Percentiles rank a stretch among this genome's conserved stretches.
These are phyloP conservation scores for Ambastaia sidthimunki DNA, from an alignment of 2,797 vertebrate genomes.

Conservation along the genomic window DNA sequence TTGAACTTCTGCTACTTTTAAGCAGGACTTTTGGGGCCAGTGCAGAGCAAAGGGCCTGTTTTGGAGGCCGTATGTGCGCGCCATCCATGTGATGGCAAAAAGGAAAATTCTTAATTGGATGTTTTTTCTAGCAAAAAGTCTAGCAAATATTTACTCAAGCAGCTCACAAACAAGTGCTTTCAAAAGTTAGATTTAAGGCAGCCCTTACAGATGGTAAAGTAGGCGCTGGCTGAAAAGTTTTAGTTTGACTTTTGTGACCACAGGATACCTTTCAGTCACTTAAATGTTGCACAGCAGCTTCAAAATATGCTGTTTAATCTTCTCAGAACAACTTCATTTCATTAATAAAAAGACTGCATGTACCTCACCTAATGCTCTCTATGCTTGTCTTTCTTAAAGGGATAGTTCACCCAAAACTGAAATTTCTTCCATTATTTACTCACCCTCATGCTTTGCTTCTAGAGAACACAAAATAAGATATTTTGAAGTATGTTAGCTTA, in stretches of 20 bases:
- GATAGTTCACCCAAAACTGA: too few species aligned
- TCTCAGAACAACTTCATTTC: neutral
- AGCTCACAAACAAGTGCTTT: conserved; percentile 48
- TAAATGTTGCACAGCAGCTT: conserved; percentile 54
- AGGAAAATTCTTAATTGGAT: conserved; percentile 51
- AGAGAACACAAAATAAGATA: too few species aligned
- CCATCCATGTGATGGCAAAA: conserved; percentile 40
- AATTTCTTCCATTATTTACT: too few species aligned
- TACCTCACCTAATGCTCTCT: conserved; percentile 5
- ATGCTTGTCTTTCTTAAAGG: conserved; percentile 2
- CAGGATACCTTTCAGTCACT: conserved; percentile 41
- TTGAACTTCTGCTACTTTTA: conserved; percentile 54
- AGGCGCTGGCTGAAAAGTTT: conserved; percentile 38
- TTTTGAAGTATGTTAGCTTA: too few species aligned
- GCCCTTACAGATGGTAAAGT: conserved; percentile 15
- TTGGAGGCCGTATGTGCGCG: conserved; percentile 12
- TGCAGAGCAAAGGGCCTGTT: conserved; percentile 37
- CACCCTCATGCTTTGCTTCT: too few species aligned
- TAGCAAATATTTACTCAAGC: conserved; percentile 60
- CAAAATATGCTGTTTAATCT: neutral
- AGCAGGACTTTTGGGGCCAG: conserved; percentile 44
- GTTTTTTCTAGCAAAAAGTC: conserved; percentile 43
- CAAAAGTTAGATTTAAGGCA: conserved; percentile 46
- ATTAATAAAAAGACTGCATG: neutral
- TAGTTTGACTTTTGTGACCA: conserved; percentile 22